A percentile compares a stretch with the other conserved stretches of the same genome.
Evolutionary conservation across 2,113 vertebrate genomes (phyloP).

Genomic region (Thamnaconus septentrionalis): DNA sequence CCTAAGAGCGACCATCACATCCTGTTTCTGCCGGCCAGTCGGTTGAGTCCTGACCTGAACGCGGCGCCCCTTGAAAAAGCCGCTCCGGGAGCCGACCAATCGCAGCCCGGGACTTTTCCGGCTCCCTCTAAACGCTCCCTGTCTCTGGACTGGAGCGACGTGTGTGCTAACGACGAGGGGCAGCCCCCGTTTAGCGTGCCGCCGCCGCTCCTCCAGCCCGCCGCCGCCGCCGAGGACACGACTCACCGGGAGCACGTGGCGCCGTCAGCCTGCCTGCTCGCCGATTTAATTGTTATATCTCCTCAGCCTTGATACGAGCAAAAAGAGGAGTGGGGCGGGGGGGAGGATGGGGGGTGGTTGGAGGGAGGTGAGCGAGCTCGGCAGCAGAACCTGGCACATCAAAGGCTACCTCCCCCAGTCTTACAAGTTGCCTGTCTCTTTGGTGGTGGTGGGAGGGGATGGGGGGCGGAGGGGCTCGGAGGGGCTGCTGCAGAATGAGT

Average conservation of each 20-base stretch:
- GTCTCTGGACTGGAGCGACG: too few relatives aligned
- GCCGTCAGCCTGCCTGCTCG: conserved; percentile 41
- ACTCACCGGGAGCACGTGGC: conserved; percentile 12
- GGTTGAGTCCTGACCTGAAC: too few relatives aligned
- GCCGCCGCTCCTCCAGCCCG: background rate
- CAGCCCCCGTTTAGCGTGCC: too few relatives aligned
- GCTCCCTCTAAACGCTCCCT: too few relatives aligned
- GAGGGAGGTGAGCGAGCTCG: background rate
- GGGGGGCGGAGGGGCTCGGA: conserved; percentile 57
- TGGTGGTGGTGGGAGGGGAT: conserved; percentile 65
- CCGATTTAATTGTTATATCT: conserved; percentile 78
- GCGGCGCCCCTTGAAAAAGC: too few relatives aligned
- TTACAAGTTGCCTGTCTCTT: conserved; percentile 79
- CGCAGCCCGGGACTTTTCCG: too few relatives aligned
- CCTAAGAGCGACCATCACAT: too few relatives aligned
- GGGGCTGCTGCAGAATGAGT: conserved; percentile 73
- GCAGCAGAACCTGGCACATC: conserved; percentile 71
- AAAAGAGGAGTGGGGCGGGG: conserved; percentile 57
- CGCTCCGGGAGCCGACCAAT: too few relatives aligned
- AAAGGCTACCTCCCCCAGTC: conserved; percentile 75
- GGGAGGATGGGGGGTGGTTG: too few relatives aligned
- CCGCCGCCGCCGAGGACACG: background rate
- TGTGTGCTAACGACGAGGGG: too few relatives aligned
- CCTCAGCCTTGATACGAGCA: conserved; percentile 70
- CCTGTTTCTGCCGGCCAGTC: too few relatives aligned